Base-by-base conservation (phyloP, 2,888 invertebrate genomes). In the Diplazon laetatorius region DNA sequence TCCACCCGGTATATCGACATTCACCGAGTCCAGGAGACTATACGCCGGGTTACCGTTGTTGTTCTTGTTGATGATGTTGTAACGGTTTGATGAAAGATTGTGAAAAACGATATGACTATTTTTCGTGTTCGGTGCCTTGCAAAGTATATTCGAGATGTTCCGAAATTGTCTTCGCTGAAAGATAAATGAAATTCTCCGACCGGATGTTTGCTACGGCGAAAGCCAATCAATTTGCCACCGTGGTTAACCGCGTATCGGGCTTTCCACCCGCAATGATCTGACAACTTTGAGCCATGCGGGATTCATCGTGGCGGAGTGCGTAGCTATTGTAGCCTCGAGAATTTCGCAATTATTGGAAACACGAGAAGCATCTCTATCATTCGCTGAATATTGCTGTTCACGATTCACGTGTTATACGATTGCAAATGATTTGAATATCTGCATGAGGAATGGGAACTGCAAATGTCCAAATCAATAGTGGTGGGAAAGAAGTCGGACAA, bases 1-100 rank as follows among this genome's bases (percentile, higher is more conserved):
- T 84, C 82, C 82, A 81, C 80, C 77, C 80, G 73, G 50, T 78
- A 73, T 79, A 78, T 73, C 72, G 72, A 65, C 80, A 71, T 71
- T 63, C 52, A 76, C 79, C 69, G 76, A 59, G 80, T 65, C 46
- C 68, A 62, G 14, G 48, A 37, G 48, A 20, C 50, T 46, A 16
- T 5, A 14, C 25, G 57, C 39, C 10, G 22, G 9, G 57, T 14
- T 37, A 57, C 57, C n/a, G 10, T n/a, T 44, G 52, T 9, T 39
- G 35, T 18, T 35, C 42, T 46, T 46, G 70, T 20, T 46, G 48
- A 0, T 14, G 60, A 14, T 57, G 37, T 18, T 35, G 57, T 57
- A 16, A 14, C 57, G 9, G 57, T n/a, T 9, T 1, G 9, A n/a
- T 2, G 37, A 57, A 57, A 37, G 55, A 57, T 37, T 14, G 16